These are phyloP conservation scores for Tricholauxania praeusta DNA, from an alignment of 2,888 invertebrate species.

Conservation along the genomic window DNA sequence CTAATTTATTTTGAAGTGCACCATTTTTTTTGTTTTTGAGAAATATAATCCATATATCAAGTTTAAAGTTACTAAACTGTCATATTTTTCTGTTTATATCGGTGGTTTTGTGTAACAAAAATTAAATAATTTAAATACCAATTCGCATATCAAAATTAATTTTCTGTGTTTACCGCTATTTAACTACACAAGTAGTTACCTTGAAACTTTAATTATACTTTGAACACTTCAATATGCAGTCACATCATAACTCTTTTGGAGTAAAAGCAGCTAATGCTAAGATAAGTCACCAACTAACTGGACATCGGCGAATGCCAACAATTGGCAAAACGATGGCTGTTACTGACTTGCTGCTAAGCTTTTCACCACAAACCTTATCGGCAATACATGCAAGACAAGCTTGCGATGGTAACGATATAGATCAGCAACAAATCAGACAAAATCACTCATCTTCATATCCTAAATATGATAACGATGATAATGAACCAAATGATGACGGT, in stretches of 20 bases:
- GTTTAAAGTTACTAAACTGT: no score
- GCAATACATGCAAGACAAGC: conserved; percentile 44
- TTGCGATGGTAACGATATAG: conserved; percentile 37
- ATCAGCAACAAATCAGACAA: not conserved
- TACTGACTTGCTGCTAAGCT: conserved; percentile 62
- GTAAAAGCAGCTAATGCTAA: conserved; percentile 17
- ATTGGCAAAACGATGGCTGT: conserved; percentile 66
- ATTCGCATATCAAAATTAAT: no score
- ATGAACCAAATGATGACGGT: conserved; percentile 9
- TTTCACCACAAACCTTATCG: conserved; percentile 46
- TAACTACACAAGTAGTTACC: no score
- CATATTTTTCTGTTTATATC: no score
- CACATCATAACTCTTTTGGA: conserved; percentile 50
- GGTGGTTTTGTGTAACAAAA: conserved; percentile 4
- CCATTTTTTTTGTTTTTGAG: no score
- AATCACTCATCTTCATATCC: not conserved
- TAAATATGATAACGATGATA: conserved; percentile 25
- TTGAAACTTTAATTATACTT: no score
- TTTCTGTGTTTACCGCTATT: no score
- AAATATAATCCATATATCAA: no score
- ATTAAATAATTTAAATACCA: not conserved
- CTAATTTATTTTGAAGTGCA: no score
- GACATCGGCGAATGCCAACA: conserved; percentile 62
- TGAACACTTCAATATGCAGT: conserved; percentile 48
- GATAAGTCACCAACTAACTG: conserved; percentile 48